Evolutionary conservation across 2,797 vertebrate species (phyloP).

Genomic region (Siniperca scherzeri): DNA sequence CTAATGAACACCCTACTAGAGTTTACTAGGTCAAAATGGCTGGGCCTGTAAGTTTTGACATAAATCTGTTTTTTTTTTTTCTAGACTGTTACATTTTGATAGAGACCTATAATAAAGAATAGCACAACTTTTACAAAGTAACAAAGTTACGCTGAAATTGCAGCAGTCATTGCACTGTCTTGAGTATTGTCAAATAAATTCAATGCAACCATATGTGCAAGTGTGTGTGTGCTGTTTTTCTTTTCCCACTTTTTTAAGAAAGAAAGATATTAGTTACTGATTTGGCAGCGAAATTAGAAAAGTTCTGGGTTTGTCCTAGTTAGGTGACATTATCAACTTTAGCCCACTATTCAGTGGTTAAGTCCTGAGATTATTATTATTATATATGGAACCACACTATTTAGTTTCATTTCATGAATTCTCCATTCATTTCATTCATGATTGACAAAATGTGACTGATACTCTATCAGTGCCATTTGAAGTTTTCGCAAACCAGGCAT

Average conservation of each 20-base stretch:
- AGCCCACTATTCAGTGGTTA: not conserved
- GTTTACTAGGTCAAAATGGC: constrained; percentile 13
- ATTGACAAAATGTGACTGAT: not conserved
- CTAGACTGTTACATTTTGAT: constrained; percentile 32
- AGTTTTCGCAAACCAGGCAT: not conserved
- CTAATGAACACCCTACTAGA: not conserved
- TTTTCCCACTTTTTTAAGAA: not conserved
- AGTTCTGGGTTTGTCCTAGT: not conserved
- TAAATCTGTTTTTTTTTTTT: constrained; percentile 3
- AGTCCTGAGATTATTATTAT: not conserved
- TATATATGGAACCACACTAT: not conserved
- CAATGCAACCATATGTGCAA: not conserved
- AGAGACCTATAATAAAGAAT: not conserved
- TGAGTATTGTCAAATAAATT: constrained; percentile 57
- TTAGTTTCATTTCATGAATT: not conserved
- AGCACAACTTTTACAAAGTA: constrained; percentile 19
- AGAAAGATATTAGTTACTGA: not conserved
- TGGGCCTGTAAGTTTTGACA: not conserved
- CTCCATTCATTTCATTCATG: not conserved
- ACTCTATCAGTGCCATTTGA: not conserved
- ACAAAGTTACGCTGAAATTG: not conserved
- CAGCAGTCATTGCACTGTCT: constrained; percentile 1
- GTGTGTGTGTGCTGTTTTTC: not conserved
- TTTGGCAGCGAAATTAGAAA: not conserved
- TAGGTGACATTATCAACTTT: not conserved